phyloP scores from a whole-genome alignment of 2,797 vertebrate genomes.

The Gymnocypris eckloni region DNA sequence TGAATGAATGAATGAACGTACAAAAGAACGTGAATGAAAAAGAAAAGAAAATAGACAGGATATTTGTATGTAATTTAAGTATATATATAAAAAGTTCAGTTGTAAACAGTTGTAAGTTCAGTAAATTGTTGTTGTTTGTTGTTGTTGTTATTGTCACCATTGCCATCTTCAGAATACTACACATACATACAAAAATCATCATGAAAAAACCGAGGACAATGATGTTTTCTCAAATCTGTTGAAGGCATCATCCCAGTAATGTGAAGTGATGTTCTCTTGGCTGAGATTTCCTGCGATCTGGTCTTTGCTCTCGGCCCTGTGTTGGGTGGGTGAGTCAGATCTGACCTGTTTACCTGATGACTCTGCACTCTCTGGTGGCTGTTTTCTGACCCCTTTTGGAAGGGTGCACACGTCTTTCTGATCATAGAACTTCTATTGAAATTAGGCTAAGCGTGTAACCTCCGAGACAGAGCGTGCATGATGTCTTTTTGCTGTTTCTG shows the following conservation, averaged over 20 bases:
- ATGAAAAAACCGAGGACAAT: neutral
- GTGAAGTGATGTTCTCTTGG: slow-evolving; percentile 21
- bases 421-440: slow-evolving; percentile 59
- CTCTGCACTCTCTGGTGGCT: slow-evolving; percentile 57
- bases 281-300: neutral
- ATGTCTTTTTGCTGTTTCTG: slow-evolving; percentile 40
- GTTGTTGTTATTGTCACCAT: neutral
- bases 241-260: neutral
- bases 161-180: neutral
- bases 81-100: neutral
- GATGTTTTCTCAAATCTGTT: neutral
- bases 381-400: slow-evolving; percentile 72
- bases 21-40: neutral
- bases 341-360: slow-evolving; percentile 64
- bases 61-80: neutral
- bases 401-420: slow-evolving; percentile 69
- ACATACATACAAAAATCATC: neutral
- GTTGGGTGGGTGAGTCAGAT: slow-evolving; percentile 7
- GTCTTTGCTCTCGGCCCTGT: neutral
- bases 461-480: slow-evolving; percentile 52
- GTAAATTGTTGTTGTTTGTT: neutral
- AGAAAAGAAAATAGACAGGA: neutral
- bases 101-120: no score
- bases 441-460: slow-evolving; percentile 57
- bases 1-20: no score